phyloP scores from a whole-genome alignment of 2,113 vertebrate species.

The Boleophthalmus pectinirostris region DNA sequence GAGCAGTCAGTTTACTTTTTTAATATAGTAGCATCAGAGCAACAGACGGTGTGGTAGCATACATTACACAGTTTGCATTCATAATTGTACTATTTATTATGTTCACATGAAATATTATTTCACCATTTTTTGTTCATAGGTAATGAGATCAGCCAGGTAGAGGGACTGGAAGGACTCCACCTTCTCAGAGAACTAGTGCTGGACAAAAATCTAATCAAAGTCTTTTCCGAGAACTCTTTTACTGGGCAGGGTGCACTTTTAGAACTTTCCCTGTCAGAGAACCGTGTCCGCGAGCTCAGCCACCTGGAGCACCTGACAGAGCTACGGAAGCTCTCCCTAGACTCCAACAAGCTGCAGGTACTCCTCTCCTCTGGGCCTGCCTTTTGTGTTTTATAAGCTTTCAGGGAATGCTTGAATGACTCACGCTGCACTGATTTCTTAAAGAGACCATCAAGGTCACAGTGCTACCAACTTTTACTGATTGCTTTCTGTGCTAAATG shows the following conservation, averaged over 20 bases:
- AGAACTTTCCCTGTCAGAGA: conserved; percentile 82
- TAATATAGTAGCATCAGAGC: not conserved
- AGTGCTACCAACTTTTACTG: conserved; percentile 44
- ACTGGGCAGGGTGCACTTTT: conserved; percentile 74
- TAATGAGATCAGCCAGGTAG: conserved; percentile 85
- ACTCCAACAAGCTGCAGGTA: conserved; percentile 88
- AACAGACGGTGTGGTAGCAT: not conserved
- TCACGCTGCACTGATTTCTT: conserved; percentile 25
- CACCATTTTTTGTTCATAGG: conserved; percentile 61
- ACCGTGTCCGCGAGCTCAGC: conserved; percentile 81
- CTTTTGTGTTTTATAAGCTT: conserved; percentile 8
- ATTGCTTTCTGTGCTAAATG: conserved; percentile 52
- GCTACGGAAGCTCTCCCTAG: conserved; percentile 83
- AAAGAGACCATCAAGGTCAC: conserved; percentile 50
- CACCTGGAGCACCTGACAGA: conserved; percentile 76
- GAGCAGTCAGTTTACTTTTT: not conserved
- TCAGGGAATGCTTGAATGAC: conserved; percentile 17
- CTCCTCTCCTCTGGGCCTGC: not conserved
- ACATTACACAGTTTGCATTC: not conserved
- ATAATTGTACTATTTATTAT: not conserved
- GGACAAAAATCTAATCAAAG: conserved; percentile 83
- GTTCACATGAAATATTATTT: conserved; percentile 8
- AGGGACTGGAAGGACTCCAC: conserved; percentile 82
- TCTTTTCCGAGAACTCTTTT: conserved; percentile 79
- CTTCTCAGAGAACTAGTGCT: conserved; percentile 81